Base-by-base conservation (phyloP, 2,888 invertebrate species). In the Drosophila mimetica region DNA sequence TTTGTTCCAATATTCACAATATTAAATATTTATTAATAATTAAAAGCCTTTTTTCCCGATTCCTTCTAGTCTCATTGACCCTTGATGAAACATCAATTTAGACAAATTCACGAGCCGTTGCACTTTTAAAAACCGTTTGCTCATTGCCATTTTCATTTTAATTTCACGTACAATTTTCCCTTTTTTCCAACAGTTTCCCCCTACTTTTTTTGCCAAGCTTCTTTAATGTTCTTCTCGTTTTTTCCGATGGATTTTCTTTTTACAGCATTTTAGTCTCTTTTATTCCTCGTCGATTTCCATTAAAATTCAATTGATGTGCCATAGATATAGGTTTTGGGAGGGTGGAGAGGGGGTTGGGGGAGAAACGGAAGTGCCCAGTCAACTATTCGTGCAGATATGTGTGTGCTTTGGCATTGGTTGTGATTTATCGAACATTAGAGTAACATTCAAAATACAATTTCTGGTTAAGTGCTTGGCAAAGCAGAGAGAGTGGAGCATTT, bases 391-490 rank as follows among this genome's bases (percentile, higher is more conserved):
- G 9, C 52, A 25, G 61, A 32, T 55, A 25, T 53, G 14, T 64
- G 51, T 67, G 25, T 70, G n/a, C n/a, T 16, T 48, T 28, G 47
- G 52, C 51, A 22, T 41, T 50, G 61, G 46, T 55, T 70, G 65
- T 86, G 79, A 85, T 87, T 85, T 85, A 85, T 80, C 81, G 85
- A 88, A 63, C 85, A 84, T 84, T 86, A 76, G 88, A 78, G 86
- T 48, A 77, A 71, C 65, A 86, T 87, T 79, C 72, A 83, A 86
- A 88, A 88, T 82, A 88, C 72, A 90, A 89, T 86, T 78, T 78
- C 76, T 71, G 79, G 78, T 79, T 90, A 90, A 90, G 89, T 89
- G 89, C 86, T 85, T 89, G 88, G 89, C 86, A 89, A 75, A 75
- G 84, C 69, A 71, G 78, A 28, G 63, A n/a, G 61, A 60, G 46